Base-by-base conservation (phyloP, 2,797 vertebrate species). In the Otus scops region DNA sequence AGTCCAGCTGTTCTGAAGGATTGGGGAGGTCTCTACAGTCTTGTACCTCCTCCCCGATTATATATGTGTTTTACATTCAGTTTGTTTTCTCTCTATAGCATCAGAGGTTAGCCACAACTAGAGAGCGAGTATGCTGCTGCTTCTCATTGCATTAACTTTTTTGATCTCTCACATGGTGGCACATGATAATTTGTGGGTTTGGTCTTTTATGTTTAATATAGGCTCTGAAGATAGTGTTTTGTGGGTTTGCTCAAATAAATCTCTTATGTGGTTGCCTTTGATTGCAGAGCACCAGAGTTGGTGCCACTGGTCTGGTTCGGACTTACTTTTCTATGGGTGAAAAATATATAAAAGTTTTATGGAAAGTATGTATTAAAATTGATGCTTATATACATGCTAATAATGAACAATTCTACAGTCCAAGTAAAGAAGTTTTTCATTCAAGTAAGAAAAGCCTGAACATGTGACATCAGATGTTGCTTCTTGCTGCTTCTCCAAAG, bases 11-110 rank as follows among this genome's bases (percentile, higher is more conserved):
- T 69, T 57, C 68, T 50, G 38, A 36, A 69, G 69, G 64, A 28
- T 5, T 56, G 38, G 36, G 53, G 34, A 39, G 7, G 10, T 59
- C 19, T 63, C 45, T 60, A 45, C 20, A 34, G 24, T 41, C 56
- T 69, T 69, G 19, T 65, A 28, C 19, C 9, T 8, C 2, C 6
- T 43, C 24, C 10, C 22, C 41, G 63, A 0, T 32, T 51, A 11
- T 6, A 11, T 16, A 4, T 2, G 1, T 2, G 2, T 57, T 68
- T 47, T n/a, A 7, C 0, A 2, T 48, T 47, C 13, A 28, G 20
- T 26, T 65, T 63, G 26, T 8, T 76, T 38, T 65, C 19, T 19
- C 12, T 38, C n/a, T 36, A 1, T 27, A 30, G 36, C 60, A 24
- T n/a, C 30, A 39, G 70, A 60, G 36, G 13, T 32, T 59, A 47